These are phyloP conservation scores for Drosophila suzukii DNA, from an alignment of 1,140 invertebrate species.

Conservation along the genomic window DNA sequence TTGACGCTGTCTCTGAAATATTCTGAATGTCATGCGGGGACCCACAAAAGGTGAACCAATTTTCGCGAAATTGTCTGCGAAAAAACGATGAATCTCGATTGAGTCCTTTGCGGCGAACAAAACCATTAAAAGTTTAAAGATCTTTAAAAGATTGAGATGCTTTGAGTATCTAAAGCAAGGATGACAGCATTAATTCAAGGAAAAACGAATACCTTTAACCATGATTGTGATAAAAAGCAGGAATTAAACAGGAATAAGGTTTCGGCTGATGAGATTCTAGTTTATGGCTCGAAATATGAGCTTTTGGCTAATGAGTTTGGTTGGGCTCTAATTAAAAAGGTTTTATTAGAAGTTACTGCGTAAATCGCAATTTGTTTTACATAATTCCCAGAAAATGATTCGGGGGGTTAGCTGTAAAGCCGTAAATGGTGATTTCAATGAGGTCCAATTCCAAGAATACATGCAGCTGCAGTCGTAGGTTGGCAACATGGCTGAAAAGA, in stretches of 20 bases:
- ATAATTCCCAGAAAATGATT: background rate
- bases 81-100: conserved; percentile 14
- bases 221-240: background rate
- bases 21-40: conserved; percentile 50
- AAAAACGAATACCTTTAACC: background rate
- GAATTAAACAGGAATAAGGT: background rate
- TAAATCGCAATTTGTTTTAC: background rate
- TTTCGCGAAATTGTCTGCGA: conserved; percentile 1
- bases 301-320: background rate
- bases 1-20: conserved; percentile 45
- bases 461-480: background rate
- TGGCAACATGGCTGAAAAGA: background rate
- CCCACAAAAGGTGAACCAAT: conserved; percentile 40
- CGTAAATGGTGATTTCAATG: too few species aligned
- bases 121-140: conserved; percentile 6
- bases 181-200: background rate
- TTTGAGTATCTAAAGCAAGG: background rate
- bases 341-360: too few species aligned
- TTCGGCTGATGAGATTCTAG: background rate
- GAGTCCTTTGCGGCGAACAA: background rate
- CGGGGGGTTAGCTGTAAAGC: too few species aligned
- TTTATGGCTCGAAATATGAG: background rate
- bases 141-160: conserved; percentile 8
- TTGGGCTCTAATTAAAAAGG: too few species aligned
- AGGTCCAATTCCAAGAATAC: background rate